phyloP scores from a whole-genome alignment of 2,113 vertebrate species.

The Sceloporus tristichus region DNA sequence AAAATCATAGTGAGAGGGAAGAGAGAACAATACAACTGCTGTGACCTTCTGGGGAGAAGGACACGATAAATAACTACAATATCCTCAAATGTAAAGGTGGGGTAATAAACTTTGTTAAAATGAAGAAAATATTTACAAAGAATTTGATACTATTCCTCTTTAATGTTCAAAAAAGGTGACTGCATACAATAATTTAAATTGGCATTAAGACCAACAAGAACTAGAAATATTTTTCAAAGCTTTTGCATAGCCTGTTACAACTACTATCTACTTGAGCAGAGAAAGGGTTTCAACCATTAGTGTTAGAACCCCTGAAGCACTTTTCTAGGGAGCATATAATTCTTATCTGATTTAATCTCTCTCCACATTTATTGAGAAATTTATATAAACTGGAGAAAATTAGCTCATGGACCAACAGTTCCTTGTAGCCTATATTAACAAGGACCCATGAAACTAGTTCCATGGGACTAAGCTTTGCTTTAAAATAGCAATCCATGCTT shows the following conservation, averaged over 20 bases:
- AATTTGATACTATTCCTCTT: background rate
- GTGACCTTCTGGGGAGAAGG: background rate
- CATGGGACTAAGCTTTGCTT: background rate
- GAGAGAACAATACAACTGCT: background rate
- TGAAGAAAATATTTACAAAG: background rate
- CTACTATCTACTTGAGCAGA: background rate
- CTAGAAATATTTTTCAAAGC: background rate
- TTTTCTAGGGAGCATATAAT: background rate
- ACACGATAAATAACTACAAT: background rate
- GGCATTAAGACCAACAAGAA: background rate
- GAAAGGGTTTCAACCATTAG: background rate
- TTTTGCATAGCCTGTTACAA: background rate
- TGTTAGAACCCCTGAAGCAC: background rate
- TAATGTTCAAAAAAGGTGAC: background rate
- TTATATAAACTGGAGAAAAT: background rate
- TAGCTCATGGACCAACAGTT: background rate
- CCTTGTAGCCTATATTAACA: background rate
- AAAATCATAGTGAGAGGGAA: background rate
- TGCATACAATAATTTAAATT: background rate
- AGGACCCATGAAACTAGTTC: background rate
- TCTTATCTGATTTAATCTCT: background rate
- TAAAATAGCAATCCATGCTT: background rate
- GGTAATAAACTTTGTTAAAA: background rate
- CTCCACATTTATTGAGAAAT: background rate
- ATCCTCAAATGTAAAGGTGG: too few relatives aligned